Evolutionary conservation across 1,140 invertebrate genomes (phyloP).

Genomic region (Microplitis demolitor): DNA sequence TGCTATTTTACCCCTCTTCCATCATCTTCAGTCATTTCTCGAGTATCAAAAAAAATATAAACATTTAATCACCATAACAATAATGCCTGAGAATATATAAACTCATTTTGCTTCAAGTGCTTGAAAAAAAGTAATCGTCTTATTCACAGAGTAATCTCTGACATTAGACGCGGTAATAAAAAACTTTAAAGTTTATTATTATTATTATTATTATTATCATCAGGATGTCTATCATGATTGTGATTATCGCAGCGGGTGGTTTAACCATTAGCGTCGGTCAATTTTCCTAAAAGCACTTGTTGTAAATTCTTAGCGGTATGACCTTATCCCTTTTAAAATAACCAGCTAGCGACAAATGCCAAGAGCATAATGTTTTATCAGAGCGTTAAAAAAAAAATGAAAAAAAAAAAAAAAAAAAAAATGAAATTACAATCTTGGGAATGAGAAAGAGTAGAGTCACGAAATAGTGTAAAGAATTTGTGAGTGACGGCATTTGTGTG

Average conservation of each 20-base stretch:
- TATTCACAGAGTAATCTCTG: not conserved
- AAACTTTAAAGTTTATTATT: not conserved
- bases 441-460: not conserved
- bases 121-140: not conserved
- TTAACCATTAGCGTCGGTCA: conserved; percentile 40
- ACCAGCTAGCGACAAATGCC: conserved; percentile 17
- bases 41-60: too few species aligned
- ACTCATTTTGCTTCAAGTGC: too few species aligned
- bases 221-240: conserved; percentile 20
- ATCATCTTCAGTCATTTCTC: too few species aligned
- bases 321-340: not conserved
- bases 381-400: not conserved
- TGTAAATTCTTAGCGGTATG: conserved; percentile 6
- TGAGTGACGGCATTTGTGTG: conserved; percentile 6
- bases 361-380: not conserved
- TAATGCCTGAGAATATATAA: too few species aligned
- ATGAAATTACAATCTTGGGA: not conserved
- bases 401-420: conserved; percentile 4
- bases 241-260: conserved; percentile 21
- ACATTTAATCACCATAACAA: too few species aligned
- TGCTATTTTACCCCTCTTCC: too few species aligned
- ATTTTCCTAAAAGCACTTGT: conserved; percentile 44
- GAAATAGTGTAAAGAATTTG: not conserved
- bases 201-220: conserved; percentile 5
- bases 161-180: not conserved